Evolutionary conservation across 1,140 invertebrate genomes (phyloP), one percentile per base, ranked within the genome.

Genomic region (Drosophila virilis): DNA sequence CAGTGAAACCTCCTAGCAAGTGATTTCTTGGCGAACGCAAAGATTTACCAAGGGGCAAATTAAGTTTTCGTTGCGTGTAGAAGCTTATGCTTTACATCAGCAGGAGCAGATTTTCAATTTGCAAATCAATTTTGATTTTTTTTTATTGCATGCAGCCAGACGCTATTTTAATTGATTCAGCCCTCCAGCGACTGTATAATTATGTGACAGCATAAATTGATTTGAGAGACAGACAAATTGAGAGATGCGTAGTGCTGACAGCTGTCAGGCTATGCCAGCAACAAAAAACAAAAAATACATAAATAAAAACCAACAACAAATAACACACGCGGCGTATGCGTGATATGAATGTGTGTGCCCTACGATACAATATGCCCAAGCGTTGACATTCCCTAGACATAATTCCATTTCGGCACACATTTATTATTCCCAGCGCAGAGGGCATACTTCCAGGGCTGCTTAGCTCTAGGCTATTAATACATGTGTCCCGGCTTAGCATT

Each of bases 251-350:
- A 48, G n/a, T 10, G 58, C 46, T 65, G 72, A 84, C 77, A 86
- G 66, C 75, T 76, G 62, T 65, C 65, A 74, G 69, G 66, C 67
- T 43, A 65, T 62, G 43, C 61, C 17, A 17, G 17, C 17, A 17
- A 17, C 1, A 43, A 7, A 43, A 13, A 33, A 51, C 2, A 37
- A 10, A 42, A 51, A 28, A 10, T 22, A 22, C 2, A 1, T 22
- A 38, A 33, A 12, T 32, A 40, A n/a, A 10, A 62, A 46, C 62
- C 76, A 68, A 77, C 13, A 28, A 67, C 54, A 60, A 77, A 77
- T 66, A 85, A 75, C 83, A 77, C 67, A 79, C 78, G 71, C 58
- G 72, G 68, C 78, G 82, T 77, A 89, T 89, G 84, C 84, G 83
- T 88, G 83, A 83, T 88, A 89, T 77, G 69, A 83, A 77, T 79